Percentiles rank a stretch among this genome's conserved stretches.
These are phyloP conservation scores for Calyptommatus sinebrachiatus DNA, from an alignment of 2,113 vertebrate genomes.

Conservation along the genomic window DNA sequence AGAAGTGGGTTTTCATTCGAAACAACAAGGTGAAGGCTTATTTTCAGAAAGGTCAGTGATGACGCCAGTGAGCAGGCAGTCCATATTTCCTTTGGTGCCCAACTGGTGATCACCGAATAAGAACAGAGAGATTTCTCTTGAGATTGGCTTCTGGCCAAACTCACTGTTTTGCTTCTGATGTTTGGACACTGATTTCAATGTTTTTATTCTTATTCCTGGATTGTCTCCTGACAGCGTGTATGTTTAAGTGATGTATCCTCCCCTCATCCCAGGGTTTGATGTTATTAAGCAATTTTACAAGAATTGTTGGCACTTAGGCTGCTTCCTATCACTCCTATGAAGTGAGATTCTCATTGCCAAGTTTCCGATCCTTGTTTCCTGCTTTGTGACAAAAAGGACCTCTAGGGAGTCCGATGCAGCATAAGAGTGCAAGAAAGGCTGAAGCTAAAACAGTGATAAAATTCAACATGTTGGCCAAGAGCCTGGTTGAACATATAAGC, in stretches of 20 bases:
- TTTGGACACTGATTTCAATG: conserved; percentile 27
- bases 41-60: conserved; percentile 15
- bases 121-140: conserved; percentile 28
- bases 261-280: neutral
- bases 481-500: neutral
- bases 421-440: neutral
- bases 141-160: conserved; percentile 18
- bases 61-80: neutral
- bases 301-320: conserved; percentile 42
- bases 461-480: neutral
- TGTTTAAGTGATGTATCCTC: conserved; percentile 7
- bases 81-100: neutral
- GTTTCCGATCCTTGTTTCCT: conserved; percentile 38
- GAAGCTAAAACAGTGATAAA: conserved; percentile 3
- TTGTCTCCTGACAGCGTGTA: conserved; percentile 31
- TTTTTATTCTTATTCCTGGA: conserved; percentile 8
- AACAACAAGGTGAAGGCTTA: conserved; percentile 5
- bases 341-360: conserved; percentile 12
- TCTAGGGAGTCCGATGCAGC: neutral
- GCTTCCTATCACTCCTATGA: conserved; percentile 21
- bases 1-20: neutral
- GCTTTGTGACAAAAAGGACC: rapidly evolving
- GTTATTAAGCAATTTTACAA: conserved; percentile 22
- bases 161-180: conserved; percentile 12
- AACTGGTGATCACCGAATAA: conserved; percentile 17